Percentiles rank a stretch among this genome's conserved stretches.
Evolutionary conservation across 1,140 invertebrate species (phyloP).

Genomic region (Drosophila tani): DNA sequence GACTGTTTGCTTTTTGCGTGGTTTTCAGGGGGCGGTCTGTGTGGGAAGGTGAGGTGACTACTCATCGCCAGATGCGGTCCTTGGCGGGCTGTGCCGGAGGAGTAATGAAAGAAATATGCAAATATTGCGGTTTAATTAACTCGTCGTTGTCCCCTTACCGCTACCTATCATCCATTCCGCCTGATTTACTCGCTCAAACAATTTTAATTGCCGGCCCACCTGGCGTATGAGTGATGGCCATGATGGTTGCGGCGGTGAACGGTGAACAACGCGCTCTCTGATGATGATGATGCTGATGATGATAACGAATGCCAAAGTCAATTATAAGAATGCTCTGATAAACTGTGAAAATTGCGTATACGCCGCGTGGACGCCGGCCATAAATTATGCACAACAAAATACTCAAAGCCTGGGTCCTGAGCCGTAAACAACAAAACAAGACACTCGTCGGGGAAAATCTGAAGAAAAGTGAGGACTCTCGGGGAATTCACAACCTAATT

Average conservation of each 20-base stretch:
- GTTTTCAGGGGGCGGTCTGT: not conserved
- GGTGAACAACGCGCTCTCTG: not conserved
- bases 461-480: conserved; percentile 43
- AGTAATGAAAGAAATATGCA: conserved; percentile 73
- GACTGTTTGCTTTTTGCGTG: conserved; percentile 50
- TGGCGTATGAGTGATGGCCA: conserved; percentile 65
- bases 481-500: conserved; percentile 66
- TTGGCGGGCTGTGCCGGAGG: conserved; percentile 33
- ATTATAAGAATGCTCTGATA: conserved; percentile 54
- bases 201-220: conserved; percentile 68
- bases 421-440: conserved; percentile 71
- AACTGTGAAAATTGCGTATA: conserved; percentile 64
- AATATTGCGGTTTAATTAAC: conserved; percentile 83
- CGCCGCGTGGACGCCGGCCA: conserved; percentile 37
- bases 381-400: conserved; percentile 72
- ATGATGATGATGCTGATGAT: not conserved
- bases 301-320: conserved; percentile 56
- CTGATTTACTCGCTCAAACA: conserved; percentile 47
- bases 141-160: conserved; percentile 36
- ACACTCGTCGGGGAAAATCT: conserved; percentile 39
- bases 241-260: conserved; percentile 4
- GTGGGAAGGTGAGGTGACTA: conserved; percentile 4
- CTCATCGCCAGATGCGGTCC: conserved; percentile 36
- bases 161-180: not conserved
- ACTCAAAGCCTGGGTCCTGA: conserved; percentile 36